phyloP scores from a whole-genome alignment of 2,797 vertebrate genomes.

The Artibeus jamaicensis region DNA sequence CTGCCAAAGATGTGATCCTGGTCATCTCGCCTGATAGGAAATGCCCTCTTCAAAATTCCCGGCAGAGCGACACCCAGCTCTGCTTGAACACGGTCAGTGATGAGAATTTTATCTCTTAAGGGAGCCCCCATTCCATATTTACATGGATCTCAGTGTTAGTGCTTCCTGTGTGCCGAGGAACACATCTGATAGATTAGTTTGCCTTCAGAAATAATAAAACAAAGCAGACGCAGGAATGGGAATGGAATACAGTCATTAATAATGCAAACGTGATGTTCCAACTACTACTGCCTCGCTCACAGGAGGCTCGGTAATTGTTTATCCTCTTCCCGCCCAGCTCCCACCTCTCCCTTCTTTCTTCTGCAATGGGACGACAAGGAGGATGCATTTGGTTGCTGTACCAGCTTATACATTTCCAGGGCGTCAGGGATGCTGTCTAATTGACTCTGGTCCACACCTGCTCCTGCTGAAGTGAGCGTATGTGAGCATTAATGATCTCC shows the following conservation, averaged over 20 bases:
- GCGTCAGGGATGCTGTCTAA: constrained; percentile 25
- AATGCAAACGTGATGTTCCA: constrained; percentile 45
- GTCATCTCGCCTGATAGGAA: neutral
- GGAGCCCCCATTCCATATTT: neutral
- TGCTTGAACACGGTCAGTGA: neutral
- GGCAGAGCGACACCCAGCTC: neutral
- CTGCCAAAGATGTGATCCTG: neutral
- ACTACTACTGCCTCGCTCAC: constrained; percentile 9
- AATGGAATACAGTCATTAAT: constrained; percentile 59
- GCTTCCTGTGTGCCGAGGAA: neutral
- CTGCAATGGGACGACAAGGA: neutral
- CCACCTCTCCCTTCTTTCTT: neutral
- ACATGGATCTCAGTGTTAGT: neutral
- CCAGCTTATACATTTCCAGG: constrained; percentile 35
- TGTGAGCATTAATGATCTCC: neutral
- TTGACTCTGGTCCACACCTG: constrained; percentile 33
- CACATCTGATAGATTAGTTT: constrained; percentile 32
- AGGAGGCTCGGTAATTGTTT: constrained; percentile 42
- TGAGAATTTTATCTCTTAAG: neutral
- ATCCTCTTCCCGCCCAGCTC: neutral
- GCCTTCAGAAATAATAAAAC: constrained; percentile 46
- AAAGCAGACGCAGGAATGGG: constrained; percentile 25
- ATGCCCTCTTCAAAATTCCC: neutral
- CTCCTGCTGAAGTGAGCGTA: neutral
- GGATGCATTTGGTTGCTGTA: neutral